Conservation (phyloP, 2,888 invertebrate species). For the Drosophila longiperda region DNA sequence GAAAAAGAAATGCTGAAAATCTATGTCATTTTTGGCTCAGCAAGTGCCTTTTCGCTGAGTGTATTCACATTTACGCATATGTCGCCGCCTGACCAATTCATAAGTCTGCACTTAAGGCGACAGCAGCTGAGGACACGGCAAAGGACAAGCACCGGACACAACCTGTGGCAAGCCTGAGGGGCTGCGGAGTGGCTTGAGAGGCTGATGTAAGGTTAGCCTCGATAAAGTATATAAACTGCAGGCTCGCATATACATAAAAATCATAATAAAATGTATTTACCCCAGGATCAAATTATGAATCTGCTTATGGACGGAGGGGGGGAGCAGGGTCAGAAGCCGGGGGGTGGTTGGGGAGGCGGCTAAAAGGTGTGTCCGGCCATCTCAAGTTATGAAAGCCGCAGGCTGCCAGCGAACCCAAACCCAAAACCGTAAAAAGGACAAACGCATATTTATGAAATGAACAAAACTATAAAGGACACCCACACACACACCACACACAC, state of each 20-base stretch:
- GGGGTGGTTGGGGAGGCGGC: slow-evolving; percentile 24
- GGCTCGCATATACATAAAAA: slow-evolving; percentile 77
- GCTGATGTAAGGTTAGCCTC: slow-evolving; percentile 34
- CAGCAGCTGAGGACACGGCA: slow-evolving; percentile 41
- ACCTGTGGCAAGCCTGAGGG: slow-evolving; percentile 68
- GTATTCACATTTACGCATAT: slow-evolving; percentile 41
- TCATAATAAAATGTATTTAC: slow-evolving; percentile 84
- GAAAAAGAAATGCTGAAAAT: background rate
- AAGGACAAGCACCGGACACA: slow-evolving; percentile 51
- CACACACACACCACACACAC: slow-evolving; percentile 34
- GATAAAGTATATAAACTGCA: slow-evolving; percentile 69
- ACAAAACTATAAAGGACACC: slow-evolving; percentile 76
- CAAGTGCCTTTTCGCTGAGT: background rate
- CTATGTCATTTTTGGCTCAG: background rate
- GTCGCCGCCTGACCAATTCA: slow-evolving; percentile 77
- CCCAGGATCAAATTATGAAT: slow-evolving; percentile 84
- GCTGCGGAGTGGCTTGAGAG: background rate
- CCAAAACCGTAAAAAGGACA: slow-evolving; percentile 69
- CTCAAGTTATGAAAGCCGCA: slow-evolving; percentile 74
- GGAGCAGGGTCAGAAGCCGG: slow-evolving; percentile 20
- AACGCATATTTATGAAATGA: slow-evolving; percentile 80
- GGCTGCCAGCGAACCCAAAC: slow-evolving; percentile 49
- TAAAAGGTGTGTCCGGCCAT: slow-evolving; percentile 74
- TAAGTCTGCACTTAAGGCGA: slow-evolving; percentile 77
- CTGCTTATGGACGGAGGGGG: slow-evolving; percentile 66